A percentile compares a stretch with the other conserved stretches of the same genome.
phyloP scores from a whole-genome alignment of 2,888 invertebrate genomes.

The Galerucella pusilla region DNA sequence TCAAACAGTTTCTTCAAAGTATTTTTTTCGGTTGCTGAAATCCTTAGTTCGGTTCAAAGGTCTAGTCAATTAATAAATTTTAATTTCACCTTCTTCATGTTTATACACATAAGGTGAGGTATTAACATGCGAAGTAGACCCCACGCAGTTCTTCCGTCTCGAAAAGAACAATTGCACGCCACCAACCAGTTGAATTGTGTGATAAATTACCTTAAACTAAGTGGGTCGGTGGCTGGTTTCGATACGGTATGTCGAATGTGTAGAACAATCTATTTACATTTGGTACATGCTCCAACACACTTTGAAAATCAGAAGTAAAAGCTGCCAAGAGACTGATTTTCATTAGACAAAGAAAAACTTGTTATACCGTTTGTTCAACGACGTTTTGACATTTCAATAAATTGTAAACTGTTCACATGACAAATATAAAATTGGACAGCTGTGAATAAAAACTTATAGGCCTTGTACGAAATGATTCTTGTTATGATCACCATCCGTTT shows the following conservation, averaged over 20 bases:
- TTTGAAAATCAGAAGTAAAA: background rate
- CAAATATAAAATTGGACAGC: too few relatives aligned
- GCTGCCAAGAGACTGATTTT: background rate
- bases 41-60: background rate
- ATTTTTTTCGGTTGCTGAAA: background rate
- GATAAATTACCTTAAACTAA: conserved; percentile 17
- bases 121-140: conserved; percentile 11
- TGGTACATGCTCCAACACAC: background rate
- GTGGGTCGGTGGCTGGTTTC: background rate
- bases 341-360: too few relatives aligned
- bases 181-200: conserved; percentile 32
- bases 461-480: too few relatives aligned
- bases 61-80: background rate
- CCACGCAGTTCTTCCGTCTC: conserved; percentile 27
- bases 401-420: too few relatives aligned
- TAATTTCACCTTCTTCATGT: background rate
- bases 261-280: background rate
- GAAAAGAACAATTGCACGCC: conserved; percentile 34
- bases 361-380: too few relatives aligned
- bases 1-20: background rate
- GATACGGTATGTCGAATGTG: background rate
- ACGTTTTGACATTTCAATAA: too few relatives aligned
- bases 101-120: background rate
- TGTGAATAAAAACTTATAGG: too few relatives aligned
- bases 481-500: too few relatives aligned